These are phyloP conservation scores for Sebastes steindachneri DNA, from an alignment of 2,797 vertebrate species.

Conservation along the genomic window DNA sequence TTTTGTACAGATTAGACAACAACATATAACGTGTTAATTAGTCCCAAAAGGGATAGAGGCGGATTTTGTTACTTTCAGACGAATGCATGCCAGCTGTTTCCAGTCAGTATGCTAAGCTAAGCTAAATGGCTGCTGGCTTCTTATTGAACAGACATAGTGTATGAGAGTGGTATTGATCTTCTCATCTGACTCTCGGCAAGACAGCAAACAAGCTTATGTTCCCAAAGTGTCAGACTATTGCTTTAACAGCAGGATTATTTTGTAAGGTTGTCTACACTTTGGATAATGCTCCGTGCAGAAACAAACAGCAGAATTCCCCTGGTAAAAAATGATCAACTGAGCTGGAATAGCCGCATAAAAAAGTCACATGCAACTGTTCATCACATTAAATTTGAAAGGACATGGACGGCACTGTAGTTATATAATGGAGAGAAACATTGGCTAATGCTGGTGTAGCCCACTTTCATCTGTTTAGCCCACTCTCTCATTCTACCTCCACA, in stretches of 20 bases:
- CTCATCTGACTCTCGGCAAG: background rate
- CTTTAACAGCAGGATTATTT: background rate
- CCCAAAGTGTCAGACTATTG: background rate
- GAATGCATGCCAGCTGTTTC: background rate
- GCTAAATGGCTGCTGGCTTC: background rate
- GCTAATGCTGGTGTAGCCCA: background rate
- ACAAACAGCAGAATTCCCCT: background rate
- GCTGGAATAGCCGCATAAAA: background rate
- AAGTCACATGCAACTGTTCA: background rate
- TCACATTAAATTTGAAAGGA: background rate
- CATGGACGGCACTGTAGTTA: background rate
- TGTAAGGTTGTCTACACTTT: background rate
- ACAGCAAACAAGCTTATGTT: background rate
- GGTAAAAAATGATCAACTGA: background rate
- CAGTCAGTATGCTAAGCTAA: background rate
- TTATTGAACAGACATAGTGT: background rate
- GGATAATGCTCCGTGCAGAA: background rate
- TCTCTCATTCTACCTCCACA: constrained; percentile 21
- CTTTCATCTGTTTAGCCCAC: constrained; percentile 3
- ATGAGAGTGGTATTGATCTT: background rate
- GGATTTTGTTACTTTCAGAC: background rate
- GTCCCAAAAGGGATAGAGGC: background rate
- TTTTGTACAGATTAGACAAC: background rate
- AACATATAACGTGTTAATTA: background rate
- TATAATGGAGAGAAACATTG: background rate